Percentiles rank a stretch among this genome's conserved stretches.
Evolutionary conservation across 2,797 vertebrate species (phyloP).

Genomic region (Rhyacichthys aspro): DNA sequence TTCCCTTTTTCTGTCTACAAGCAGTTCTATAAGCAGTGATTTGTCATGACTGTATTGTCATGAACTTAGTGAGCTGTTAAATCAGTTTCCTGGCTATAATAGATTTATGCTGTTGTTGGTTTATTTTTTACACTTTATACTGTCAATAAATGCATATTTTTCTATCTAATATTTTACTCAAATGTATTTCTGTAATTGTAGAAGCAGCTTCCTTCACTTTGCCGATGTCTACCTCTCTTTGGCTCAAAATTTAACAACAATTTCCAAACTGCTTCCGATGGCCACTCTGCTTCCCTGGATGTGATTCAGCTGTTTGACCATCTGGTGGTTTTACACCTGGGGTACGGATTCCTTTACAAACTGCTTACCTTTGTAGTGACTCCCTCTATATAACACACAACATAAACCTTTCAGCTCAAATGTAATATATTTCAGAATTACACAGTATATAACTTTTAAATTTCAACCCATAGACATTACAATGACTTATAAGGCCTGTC

Average conservation of each 20-base stretch:
- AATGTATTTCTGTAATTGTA: not conserved
- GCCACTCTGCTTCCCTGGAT: conserved; percentile 48
- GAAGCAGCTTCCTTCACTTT: conserved; percentile 14
- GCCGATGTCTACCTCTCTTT: conserved; percentile 36
- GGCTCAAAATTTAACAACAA: conserved; percentile 52
- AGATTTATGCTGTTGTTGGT: no score
- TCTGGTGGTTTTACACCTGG: conserved; percentile 65
- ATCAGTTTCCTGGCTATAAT: no score
- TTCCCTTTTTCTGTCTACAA: no score
- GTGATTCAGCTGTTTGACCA: conserved; percentile 69
- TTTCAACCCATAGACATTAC: conserved; percentile 19
- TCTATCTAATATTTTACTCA: no score
- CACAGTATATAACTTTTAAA: conserved; percentile 6
- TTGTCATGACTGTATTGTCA: no score
- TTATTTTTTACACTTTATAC: no score
- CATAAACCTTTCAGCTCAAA: conserved; percentile 7
- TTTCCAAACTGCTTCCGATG: conserved; percentile 47
- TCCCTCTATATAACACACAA: conserved; percentile 12
- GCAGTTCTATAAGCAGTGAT: no score
- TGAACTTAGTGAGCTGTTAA: no score
- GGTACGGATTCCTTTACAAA: conserved; percentile 44
- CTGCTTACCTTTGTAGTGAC: conserved; percentile 17
- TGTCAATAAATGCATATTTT: no score
- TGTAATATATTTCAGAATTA: not conserved
- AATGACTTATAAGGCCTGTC: conserved; percentile 21